These are phyloP conservation scores for Acrocyrtus sp. DNA, from an alignment of 2,888 invertebrate genomes.

Conservation along the genomic window DNA sequence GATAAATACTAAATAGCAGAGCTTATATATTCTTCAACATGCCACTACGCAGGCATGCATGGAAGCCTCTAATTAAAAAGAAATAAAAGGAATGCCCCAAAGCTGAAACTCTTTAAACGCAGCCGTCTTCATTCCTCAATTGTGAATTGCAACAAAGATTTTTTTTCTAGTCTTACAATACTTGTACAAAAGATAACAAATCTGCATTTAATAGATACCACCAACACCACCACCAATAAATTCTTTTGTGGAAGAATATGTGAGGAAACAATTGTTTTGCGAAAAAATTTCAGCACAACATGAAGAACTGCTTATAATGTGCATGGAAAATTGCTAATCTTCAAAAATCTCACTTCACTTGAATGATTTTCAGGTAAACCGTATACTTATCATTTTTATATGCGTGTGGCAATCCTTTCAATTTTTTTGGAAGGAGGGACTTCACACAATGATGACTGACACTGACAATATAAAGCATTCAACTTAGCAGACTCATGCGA, in stretches of 20 bases:
- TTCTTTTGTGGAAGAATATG: no score
- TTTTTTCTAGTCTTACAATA: neutral
- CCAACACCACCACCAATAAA: no score
- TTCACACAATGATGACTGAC: neutral
- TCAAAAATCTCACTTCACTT: neutral
- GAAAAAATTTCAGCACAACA: no score
- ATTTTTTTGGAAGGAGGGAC: neutral
- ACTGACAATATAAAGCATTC: neutral
- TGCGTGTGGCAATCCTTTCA: no score
- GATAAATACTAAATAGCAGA: no score
- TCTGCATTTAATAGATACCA: no score
- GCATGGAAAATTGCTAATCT: no score
- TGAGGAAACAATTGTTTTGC: no score
- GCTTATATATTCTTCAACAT: neutral
- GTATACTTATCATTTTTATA: neutral
- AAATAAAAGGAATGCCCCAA: neutral
- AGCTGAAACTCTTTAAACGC: neutral
- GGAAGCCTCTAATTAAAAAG: conserved; percentile 17
- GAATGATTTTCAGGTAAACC: neutral
- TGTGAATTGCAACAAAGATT: conserved; percentile 4
- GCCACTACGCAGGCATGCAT: conserved; percentile 4
- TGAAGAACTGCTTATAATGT: no score
- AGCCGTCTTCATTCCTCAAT: neutral
- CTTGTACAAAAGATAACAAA: no score
- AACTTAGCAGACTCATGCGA: neutral